Evolutionary conservation across 2,797 vertebrate species (phyloP).

Genomic region (Sternarchorhynchus goeldii): DNA sequence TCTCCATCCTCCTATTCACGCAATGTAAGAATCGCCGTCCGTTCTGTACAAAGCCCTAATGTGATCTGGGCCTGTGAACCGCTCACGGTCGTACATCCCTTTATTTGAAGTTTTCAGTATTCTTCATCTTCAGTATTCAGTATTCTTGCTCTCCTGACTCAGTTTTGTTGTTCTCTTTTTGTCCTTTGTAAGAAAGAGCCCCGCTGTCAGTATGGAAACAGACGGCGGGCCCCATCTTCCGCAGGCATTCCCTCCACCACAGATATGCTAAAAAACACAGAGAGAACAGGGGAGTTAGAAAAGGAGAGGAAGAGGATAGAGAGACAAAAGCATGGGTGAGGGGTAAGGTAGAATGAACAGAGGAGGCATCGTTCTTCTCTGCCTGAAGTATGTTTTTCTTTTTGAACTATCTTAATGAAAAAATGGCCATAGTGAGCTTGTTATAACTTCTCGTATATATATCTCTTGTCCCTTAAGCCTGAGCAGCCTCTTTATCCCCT

Average conservation of each 20-base stretch:
- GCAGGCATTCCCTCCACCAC: not conserved
- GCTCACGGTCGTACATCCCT: not conserved
- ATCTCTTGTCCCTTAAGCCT: too few species aligned
- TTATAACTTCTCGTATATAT: not conserved
- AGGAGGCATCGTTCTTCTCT: not conserved
- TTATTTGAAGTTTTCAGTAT: slow-evolving; percentile 18
- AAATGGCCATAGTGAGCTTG: not conserved
- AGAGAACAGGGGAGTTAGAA: not conserved
- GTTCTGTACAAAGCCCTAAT: slow-evolving; percentile 27
- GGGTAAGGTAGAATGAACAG: not conserved
- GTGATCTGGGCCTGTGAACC: slow-evolving; percentile 26
- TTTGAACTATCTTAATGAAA: slow-evolving; percentile 23
- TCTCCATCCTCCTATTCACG: not conserved
- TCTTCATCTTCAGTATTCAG: not conserved
- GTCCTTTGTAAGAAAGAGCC: slow-evolving; percentile 7
- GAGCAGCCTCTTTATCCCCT: not conserved
- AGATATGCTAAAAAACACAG: not conserved
- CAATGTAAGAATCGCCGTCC: not conserved
- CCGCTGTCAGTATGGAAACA: slow-evolving; percentile 20
- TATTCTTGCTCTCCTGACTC: not conserved
- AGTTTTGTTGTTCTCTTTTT: slow-evolving; percentile 3
- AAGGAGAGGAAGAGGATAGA: not conserved
- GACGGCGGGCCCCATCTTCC: not conserved
- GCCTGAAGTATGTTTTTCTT: slow-evolving; percentile 1
- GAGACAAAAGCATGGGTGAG: not conserved